These are phyloP conservation scores for Agriopis marginaria DNA, from an alignment of 2,888 invertebrate species.

Conservation along the genomic window DNA sequence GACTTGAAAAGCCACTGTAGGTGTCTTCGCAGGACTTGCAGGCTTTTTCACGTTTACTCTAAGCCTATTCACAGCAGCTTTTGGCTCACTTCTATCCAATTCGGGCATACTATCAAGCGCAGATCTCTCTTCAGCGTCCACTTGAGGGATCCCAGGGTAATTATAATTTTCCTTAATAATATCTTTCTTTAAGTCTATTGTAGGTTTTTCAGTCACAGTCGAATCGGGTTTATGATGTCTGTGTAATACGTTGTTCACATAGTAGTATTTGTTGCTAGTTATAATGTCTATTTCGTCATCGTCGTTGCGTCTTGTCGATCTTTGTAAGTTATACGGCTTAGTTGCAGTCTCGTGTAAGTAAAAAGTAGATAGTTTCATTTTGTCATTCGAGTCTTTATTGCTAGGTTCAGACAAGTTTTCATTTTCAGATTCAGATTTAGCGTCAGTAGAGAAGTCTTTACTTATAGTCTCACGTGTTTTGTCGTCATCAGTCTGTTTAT, in stretches of 20 bases:
- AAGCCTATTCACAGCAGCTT: slow-evolving; percentile 51
- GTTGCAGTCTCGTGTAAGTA: slow-evolving; percentile 76
- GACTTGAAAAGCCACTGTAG: slow-evolving; percentile 79
- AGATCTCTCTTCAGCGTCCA: slow-evolving; percentile 69
- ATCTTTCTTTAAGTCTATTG: slow-evolving; percentile 46
- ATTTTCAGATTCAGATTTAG: slow-evolving; percentile 49
- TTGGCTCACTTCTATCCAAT: slow-evolving; percentile 61
- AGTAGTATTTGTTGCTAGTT: slow-evolving; percentile 73
- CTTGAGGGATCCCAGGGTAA: slow-evolving; percentile 54
- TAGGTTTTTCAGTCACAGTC: slow-evolving; percentile 30
- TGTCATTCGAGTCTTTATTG: slow-evolving; percentile 51
- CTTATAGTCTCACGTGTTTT: slow-evolving; percentile 56
- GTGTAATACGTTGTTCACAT: slow-evolving; percentile 72
- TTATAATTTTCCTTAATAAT: slow-evolving; percentile 59
- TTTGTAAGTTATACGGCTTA: slow-evolving; percentile 70
- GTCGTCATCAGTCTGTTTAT: slow-evolving; percentile 40
- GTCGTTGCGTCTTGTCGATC: slow-evolving; percentile 77
- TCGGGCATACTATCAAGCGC: slow-evolving; percentile 64
- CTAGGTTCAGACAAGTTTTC: slow-evolving; percentile 47
- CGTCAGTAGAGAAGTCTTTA: slow-evolving; percentile 73
- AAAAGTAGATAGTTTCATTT: slow-evolving; percentile 75
- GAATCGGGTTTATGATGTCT: slow-evolving; percentile 37
- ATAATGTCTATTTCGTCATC: slow-evolving; percentile 57
- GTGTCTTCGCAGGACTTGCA: slow-evolving; percentile 68
- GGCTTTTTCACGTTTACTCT: slow-evolving; percentile 61